Evolutionary conservation across 1,140 invertebrate genomes (phyloP).

Genomic region (Drosophila subpulchrella): DNA sequence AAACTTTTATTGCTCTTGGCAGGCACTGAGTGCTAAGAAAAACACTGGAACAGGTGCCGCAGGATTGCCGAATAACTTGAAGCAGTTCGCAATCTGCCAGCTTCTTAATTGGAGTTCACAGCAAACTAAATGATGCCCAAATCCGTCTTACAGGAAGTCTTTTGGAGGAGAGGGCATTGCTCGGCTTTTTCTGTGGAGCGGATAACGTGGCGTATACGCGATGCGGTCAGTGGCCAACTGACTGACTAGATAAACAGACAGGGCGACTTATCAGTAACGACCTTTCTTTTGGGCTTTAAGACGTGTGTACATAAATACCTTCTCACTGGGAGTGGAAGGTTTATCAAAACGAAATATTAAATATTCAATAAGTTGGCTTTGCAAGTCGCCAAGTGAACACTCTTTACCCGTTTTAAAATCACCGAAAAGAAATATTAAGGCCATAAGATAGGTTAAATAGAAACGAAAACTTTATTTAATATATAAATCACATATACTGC

Average conservation of each 20-base stretch:
- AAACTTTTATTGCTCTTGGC: conserved; percentile 61
- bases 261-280: conserved; percentile 73
- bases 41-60: conserved; percentile 23
- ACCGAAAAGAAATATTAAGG: too few relatives aligned
- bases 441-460: too few relatives aligned
- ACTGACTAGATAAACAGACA: conserved; percentile 19
- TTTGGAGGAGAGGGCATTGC: conserved; percentile 50
- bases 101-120: conserved; percentile 59
- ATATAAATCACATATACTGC: too few relatives aligned
- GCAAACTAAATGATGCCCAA: conserved; percentile 38
- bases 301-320: conserved; percentile 40
- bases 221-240: conserved; percentile 8
- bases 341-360: conserved; percentile 37
- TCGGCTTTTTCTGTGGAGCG: conserved; percentile 1
- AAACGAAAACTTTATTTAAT: too few relatives aligned
- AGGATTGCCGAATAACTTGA: conserved; percentile 60
- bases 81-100: conserved; percentile 47
- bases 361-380: conserved; percentile 30
- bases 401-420: too few relatives aligned
- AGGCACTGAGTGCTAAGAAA: conserved; percentile 21
- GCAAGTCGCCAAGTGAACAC: not conserved
- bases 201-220: conserved; percentile 32
- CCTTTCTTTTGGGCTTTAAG: conserved; percentile 51
- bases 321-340: conserved; percentile 22
- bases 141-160: conserved; percentile 55